Base-by-base conservation (phyloP, 2,113 vertebrate genomes). In the Balaenoptera acutorostrata region DNA sequence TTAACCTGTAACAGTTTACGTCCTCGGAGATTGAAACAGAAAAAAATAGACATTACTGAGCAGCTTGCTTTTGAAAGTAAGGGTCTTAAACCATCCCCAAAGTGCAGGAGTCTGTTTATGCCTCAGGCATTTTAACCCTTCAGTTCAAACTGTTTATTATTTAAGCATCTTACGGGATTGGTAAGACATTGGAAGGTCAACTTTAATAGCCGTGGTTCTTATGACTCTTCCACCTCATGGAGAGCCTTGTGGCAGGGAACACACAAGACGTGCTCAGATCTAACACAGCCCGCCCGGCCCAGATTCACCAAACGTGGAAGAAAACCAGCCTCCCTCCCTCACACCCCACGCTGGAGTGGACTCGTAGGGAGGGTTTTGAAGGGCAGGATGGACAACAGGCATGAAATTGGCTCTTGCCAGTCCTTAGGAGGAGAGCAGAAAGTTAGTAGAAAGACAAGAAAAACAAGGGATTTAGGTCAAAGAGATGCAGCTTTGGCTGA, bases 21-120 rank as follows among this genome's bases (percentile, higher is more conserved):
- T 82, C 39, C 17, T 66, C 55, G 31, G 31, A 82, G 86, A 46
- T 93, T 64, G 82, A 93, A 96, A 77, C 21, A 92, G 64, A 93
- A 85, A 82, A 46, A 91, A 91, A 63, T 10, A 55, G 41, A 80
- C 63, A 59, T 95, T 95, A 94, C 85, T 84, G 52, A 83, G 44
- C 68, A 86, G 21, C 66, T 95, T 80, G 64, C 52, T 92, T 31
- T 93, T 84, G 68, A 91, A 95, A 71, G 21, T 23, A 41, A 77
- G 46, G 52, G 49, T 88, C 93, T 94, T 72, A 84, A 77, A 69
- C 55, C 39, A 31, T 25, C 88, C 52, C 55, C 33, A 63, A 44
- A 97, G 69, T 77, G 59, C 33, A 90, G 20, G 41, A 75, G 21
- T 75, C 72, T 93, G 36, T 90, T 78, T 88, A 95, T 84, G 27